Base-by-base conservation (phyloP, 2,888 invertebrate species). In the Nowickia ferox region DNA sequence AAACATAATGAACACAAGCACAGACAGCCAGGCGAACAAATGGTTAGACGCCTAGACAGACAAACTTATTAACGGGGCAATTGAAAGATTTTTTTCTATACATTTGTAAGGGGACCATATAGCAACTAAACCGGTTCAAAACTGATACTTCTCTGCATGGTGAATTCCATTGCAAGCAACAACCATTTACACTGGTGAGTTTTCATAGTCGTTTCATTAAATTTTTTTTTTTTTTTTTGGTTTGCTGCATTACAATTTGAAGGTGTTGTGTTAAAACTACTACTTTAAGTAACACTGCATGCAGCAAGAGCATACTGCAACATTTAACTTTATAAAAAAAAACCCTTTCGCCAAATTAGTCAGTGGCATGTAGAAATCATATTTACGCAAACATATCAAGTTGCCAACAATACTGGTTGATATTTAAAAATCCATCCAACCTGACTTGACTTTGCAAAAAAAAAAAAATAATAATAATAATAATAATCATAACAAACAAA, bases 81-180 rank as follows among this genome's bases (percentile, higher is more conserved):
- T 51, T 55, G 38, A 75, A 30, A n/a, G 1, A 40, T 46, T 30
- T 61, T 59, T 69, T 57, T 59, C 1, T 59, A 38, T 3, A 1
- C 2, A 5, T 59, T 69, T 61, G 51, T 44, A 75, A 79, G 79
- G 61, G 72, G 81, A 75, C 82, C 68, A 66, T 79, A 83, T 86
- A 83, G 75, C 75, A 76, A 69, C 71, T 53, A 79, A 86, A 86
- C 86, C 83, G 79, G 86, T 86, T 79, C 40, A 40, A 65, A 42
- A 38, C 57, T 76, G 30, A 53, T 71, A 76, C 63, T 40, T 22
- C 13, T 51, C 3, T 59, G 57, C 46, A 51, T 6, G 38, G 30
- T 38, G 30, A 71, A 61, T 69, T 51, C 17, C 59, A 68, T 22
- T 44, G 30, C 22, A 61, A 40, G 30, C 30, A 30, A 30, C 30